A percentile compares a stretch with the other conserved stretches of the same genome.
phyloP scores from a whole-genome alignment of 2,888 invertebrate genomes.

The Microctonus hyperodae region DNA sequence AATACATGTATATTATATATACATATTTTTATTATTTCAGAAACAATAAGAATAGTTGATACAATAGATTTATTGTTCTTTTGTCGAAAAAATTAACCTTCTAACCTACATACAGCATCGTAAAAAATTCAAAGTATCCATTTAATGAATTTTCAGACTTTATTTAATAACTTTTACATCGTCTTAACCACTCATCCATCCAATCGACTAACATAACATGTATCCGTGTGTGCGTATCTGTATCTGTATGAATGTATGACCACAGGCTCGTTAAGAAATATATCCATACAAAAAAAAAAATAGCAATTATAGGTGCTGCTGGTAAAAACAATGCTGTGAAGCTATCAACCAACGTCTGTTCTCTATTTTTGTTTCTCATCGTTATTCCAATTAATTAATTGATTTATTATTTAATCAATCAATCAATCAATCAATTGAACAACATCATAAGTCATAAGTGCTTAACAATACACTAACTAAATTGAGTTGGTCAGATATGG shows the following conservation, averaged over 20 bases:
- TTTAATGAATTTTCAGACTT: constrained; percentile 10
- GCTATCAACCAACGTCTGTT: not conserved
- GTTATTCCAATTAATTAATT: constrained; percentile 1
- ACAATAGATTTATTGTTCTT: not conserved
- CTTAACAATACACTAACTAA: constrained; percentile 59
- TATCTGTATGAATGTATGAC: not conserved
- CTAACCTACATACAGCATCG: not conserved
- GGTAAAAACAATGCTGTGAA: not conserved
- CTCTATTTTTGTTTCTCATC: not conserved
- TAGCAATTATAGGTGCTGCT: constrained; percentile 43
- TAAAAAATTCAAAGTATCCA: not conserved
- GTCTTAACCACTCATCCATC: constrained; percentile 63
- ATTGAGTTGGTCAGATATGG: constrained; percentile 81
- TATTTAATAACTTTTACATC: constrained; percentile 30
- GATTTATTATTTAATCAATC: constrained; percentile 8
- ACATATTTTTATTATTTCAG: too few species aligned
- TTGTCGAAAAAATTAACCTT: not conserved
- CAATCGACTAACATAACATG: constrained; percentile 56
- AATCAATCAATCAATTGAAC: constrained; percentile 22
- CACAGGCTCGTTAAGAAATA: constrained; percentile 2
- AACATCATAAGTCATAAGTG: constrained; percentile 30
- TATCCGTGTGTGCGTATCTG: not conserved
- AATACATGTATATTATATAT: too few species aligned
- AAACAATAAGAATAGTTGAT: not conserved
- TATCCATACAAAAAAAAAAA: constrained; percentile 23